Evolutionary conservation across 2,888 invertebrate species (phyloP), one percentile per base, ranked within the genome.

Genomic region (Hipparchia sbordonii): DNA sequence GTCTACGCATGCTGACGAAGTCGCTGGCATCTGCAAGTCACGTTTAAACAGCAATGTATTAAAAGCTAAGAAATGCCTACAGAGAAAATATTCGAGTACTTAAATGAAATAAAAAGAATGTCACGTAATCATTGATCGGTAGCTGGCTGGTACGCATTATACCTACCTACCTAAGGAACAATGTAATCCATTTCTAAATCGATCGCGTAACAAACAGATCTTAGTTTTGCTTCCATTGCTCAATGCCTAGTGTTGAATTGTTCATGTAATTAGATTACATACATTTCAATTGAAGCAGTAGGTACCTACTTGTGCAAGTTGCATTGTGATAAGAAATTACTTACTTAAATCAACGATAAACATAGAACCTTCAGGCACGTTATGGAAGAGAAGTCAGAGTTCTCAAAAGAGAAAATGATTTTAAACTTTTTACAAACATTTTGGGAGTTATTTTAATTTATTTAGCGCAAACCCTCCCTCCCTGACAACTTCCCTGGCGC

Each of bases 141-240:
- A 62, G 46, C 46, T 46, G 46, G 45, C 46, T 7, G 56, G 56
- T 13, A 10, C 39, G 39, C 23, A 23, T 23, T 39, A 39, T 39
- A 39, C 3, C 5, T 5, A 5, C 5, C 5, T 39, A 39, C 39
- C 39, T 6, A 52, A 51, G 72, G 57, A 59, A 72, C 72, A 72
- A 72, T 67, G 68, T 59, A 63, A 68, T 68, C 63, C 67, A 72
- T 57, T 72, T 72, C 67, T 60, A 59, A 68, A 72, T 59, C 68
- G 51, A 69, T 69, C 61, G 61, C 52, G 69, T 52, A 69, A 69
- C 45, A 52, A 69, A 69, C 33, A 45, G 60, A 33, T 61, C 51
- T 61, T 7, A 33, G 69, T 69, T 60, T 61, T 69, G 69, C n/a
- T 12, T 61, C 61, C 39, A 54, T 69, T 69, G 39, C 61, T 45